These are phyloP conservation scores for Anoplolepis gracilipes DNA, from an alignment of 1,140 invertebrate species.

Conservation along the genomic window DNA sequence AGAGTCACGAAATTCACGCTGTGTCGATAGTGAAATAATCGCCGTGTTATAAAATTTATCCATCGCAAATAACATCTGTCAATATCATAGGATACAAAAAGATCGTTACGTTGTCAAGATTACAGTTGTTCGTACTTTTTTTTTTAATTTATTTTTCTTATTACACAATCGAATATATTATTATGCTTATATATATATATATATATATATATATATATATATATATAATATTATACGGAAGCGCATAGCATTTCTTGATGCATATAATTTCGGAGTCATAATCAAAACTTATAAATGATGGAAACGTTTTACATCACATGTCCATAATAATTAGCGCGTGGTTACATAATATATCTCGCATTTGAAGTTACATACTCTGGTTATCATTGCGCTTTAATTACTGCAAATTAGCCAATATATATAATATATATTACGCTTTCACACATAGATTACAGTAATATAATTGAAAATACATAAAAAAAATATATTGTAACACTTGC, in stretches of 20 bases:
- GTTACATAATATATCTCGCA: slow-evolving; percentile 12
- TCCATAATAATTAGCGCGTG: slow-evolving; percentile 23
- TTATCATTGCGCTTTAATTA: slow-evolving; percentile 54
- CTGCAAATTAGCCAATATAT: neutral
- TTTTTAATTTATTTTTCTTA: slow-evolving; percentile 6
- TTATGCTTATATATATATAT: too few species aligned
- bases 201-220: too few species aligned
- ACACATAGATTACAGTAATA: neutral
- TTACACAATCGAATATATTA: neutral
- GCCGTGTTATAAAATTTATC: neutral
- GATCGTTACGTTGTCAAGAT: neutral
- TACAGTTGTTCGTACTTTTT: neutral
- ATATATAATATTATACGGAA: neutral
- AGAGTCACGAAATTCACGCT: slow-evolving; percentile 8
- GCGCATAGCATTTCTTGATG: neutral
- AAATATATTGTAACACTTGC: neutral
- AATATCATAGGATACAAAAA: neutral
- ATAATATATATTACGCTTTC: slow-evolving; percentile 14
- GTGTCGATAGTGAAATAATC: neutral
- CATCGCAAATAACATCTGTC: neutral
- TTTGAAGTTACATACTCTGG: neutral
- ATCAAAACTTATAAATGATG: slow-evolving; percentile 11
- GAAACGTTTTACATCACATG: slow-evolving; percentile 27
- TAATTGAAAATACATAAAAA: neutral
- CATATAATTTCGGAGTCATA: slow-evolving; percentile 7